These are phyloP conservation scores for Nysson spinosus DNA, from an alignment of 2,888 invertebrate genomes.

Conservation along the genomic window DNA sequence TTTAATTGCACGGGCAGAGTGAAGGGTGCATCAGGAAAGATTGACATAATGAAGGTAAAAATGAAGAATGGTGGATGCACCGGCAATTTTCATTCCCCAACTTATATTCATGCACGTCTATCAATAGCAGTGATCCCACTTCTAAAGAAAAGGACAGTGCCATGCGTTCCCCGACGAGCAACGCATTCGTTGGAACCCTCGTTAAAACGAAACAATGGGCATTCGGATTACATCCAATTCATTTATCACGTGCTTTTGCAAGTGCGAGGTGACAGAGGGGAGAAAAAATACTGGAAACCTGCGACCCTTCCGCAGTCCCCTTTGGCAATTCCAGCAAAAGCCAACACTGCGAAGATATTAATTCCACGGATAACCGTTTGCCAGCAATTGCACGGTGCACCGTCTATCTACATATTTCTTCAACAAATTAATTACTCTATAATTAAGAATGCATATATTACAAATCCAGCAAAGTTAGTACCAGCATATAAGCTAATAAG, in stretches of 20 bases:
- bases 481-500: too few relatives aligned
- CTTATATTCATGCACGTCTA: too few relatives aligned
- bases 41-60: too few relatives aligned
- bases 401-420: not conserved
- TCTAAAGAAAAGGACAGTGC: constrained; percentile 49
- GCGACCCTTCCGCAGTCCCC: constrained; percentile 26
- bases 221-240: constrained; percentile 63
- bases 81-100: too few relatives aligned
- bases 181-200: constrained; percentile 42
- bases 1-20: too few relatives aligned
- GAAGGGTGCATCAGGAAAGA: too few relatives aligned
- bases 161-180: constrained; percentile 35
- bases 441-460: too few relatives aligned
- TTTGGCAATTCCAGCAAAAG: constrained; percentile 22
- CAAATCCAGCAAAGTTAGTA: too few relatives aligned
- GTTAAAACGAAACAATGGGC: constrained; percentile 61
- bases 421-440: too few relatives aligned
- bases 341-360: constrained; percentile 45
- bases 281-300: constrained; percentile 49
- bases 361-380: constrained; percentile 46
- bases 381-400: constrained; percentile 9
- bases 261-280: constrained; percentile 8
- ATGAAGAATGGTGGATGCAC: too few relatives aligned
- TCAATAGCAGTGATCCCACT: constrained; percentile 42
- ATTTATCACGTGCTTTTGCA: constrained; percentile 54